Conservation (phyloP, 2,113 vertebrate species). For the Dasyprocta punctata region DNA sequence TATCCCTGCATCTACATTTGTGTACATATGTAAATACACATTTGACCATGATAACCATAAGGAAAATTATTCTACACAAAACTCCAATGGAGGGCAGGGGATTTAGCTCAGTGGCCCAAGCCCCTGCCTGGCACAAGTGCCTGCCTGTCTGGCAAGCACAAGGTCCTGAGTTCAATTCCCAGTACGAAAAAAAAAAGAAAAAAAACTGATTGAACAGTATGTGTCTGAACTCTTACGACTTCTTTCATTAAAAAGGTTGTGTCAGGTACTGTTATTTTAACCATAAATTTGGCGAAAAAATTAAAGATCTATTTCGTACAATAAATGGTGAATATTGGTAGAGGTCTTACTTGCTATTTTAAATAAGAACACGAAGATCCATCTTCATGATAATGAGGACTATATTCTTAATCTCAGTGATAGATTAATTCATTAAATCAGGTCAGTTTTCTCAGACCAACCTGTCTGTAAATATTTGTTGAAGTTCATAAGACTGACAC, state of each 20-base stretch:
- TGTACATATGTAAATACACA: neutral
- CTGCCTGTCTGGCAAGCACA: too few relatives aligned
- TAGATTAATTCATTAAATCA: neutral
- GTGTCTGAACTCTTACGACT: neutral
- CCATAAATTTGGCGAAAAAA: neutral
- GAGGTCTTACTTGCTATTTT: neutral
- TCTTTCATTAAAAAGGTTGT: neutral
- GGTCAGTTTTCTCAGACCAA: neutral
- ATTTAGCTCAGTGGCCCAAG: too few relatives aligned
- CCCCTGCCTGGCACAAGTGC: too few relatives aligned
- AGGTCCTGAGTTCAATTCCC: too few relatives aligned
- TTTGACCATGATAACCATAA: neutral
- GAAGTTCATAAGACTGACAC: neutral
- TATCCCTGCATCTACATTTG: neutral
- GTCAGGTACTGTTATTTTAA: neutral
- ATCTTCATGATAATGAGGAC: neutral
- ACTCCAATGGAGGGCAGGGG: too few relatives aligned
- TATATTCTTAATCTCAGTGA: neutral
- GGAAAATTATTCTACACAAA: neutral
- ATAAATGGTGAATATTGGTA: neutral
- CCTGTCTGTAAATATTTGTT: neutral
- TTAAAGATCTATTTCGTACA: neutral
- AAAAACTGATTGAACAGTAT: neutral
- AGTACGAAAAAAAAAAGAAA: too few relatives aligned
- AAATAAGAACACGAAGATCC: neutral